These are phyloP conservation scores for Salvelinus fontinalis DNA, from an alignment of 2,113 vertebrate genomes.

Conservation along the genomic window DNA sequence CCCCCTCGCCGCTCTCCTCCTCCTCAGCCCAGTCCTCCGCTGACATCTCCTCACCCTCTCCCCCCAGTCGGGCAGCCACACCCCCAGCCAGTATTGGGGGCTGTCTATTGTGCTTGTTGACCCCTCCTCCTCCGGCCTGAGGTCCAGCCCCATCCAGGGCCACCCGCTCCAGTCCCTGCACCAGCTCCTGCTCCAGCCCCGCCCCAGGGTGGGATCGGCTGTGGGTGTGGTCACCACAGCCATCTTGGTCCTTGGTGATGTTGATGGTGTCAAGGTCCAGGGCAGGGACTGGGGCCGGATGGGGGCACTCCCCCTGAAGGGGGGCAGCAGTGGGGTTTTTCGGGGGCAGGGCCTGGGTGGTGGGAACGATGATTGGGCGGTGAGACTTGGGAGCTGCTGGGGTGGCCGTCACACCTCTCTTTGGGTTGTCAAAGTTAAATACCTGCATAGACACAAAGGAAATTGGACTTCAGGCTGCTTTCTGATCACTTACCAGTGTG, in stretches of 20 bases:
- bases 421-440: slow-evolving; percentile 77
- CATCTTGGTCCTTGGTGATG: slow-evolving; percentile 70
- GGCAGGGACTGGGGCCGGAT: slow-evolving; percentile 40
- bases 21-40: slow-evolving; percentile 74
- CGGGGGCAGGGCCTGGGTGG: slow-evolving; percentile 73
- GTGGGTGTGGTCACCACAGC: slow-evolving; percentile 24
- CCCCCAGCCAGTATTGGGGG: slow-evolving; percentile 63
- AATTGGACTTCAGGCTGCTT: background rate
- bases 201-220: slow-evolving; percentile 16
- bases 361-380: slow-evolving; percentile 86
- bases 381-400: slow-evolving; percentile 74
- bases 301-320: slow-evolving; percentile 48
- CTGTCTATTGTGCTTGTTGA: slow-evolving; percentile 53
- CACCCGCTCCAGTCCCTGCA: slow-evolving; percentile 77
- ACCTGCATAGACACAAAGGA: slow-evolving; percentile 67
- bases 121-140: slow-evolving; percentile 62
- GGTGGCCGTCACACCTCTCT: slow-evolving; percentile 42
- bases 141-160: slow-evolving; percentile 64
- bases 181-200: slow-evolving; percentile 77
- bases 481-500: no score
- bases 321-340: slow-evolving; percentile 45
- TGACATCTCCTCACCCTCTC: slow-evolving; percentile 28
- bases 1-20: slow-evolving; percentile 80
- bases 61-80: slow-evolving; percentile 17
- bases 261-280: slow-evolving; percentile 69